Evolutionary conservation across 2,797 vertebrate genomes (phyloP).

Genomic region (Notolepis coatsorum): DNA sequence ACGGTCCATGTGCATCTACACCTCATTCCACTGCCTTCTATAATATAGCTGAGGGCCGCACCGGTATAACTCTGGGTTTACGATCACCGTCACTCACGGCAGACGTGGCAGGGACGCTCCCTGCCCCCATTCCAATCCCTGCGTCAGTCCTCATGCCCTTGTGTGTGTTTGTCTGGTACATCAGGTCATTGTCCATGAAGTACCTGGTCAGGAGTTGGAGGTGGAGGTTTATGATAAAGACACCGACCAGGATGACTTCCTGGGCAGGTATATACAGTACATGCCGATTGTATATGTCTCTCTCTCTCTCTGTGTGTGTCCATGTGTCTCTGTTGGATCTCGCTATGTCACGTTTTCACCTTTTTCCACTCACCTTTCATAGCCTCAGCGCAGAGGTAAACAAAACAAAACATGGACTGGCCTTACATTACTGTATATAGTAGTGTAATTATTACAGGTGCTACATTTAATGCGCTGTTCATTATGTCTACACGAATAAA

Average conservation of each 20-base stretch:
- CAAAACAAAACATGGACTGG: neutral
- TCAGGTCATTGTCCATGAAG: slow-evolving; percentile 95
- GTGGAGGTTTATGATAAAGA: slow-evolving; percentile 97
- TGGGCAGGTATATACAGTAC: slow-evolving; percentile 89
- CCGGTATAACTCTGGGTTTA: neutral
- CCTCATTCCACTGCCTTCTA: slow-evolving; percentile 38
- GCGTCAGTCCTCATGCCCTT: slow-evolving; percentile 54
- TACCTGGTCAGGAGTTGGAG: slow-evolving; percentile 94
- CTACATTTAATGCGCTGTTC: neutral
- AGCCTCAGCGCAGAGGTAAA: neutral
- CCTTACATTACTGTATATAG: neutral
- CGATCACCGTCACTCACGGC: slow-evolving; percentile 39
- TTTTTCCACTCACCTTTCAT: slow-evolving; percentile 29
- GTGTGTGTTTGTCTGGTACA: slow-evolving; percentile 60
- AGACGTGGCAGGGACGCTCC: neutral
- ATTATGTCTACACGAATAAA: neutral
- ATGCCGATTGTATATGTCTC: slow-evolving; percentile 76
- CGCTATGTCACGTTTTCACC: slow-evolving; percentile 36
- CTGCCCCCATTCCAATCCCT: slow-evolving; percentile 29
- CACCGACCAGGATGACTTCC: slow-evolving; percentile 94
- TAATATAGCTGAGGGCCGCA: slow-evolving; percentile 7
- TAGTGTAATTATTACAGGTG: neutral
- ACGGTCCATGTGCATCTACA: no score
- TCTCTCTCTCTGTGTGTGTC: slow-evolving; percentile 71
- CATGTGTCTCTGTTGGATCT: slow-evolving; percentile 67